Percentiles rank a stretch among this genome's conserved stretches.
phyloP scores from a whole-genome alignment of 2,113 vertebrate genomes.

The Upupa epops region DNA sequence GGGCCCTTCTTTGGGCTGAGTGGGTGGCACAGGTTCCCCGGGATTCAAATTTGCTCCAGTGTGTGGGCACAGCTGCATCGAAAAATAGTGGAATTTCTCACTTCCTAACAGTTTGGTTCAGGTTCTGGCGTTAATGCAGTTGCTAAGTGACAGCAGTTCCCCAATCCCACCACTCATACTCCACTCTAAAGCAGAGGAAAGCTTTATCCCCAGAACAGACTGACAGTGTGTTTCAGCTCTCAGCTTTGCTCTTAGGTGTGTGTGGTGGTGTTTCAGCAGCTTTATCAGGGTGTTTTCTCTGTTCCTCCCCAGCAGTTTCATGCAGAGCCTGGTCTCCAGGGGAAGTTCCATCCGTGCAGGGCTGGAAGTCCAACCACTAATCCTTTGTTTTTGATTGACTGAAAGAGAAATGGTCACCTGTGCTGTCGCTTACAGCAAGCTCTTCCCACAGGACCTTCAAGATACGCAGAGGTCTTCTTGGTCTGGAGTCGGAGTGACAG shows the following conservation, averaged over 20 bases:
- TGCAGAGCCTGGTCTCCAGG: background rate
- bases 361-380: fast-evolving
- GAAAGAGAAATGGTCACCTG: background rate
- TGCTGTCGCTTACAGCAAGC: background rate
- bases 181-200: background rate
- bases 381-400: background rate
- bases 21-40: background rate
- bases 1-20: background rate
- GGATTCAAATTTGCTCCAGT: background rate
- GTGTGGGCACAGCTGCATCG: background rate
- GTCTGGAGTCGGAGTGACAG: background rate
- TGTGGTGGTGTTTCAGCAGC: background rate
- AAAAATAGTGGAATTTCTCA: background rate
- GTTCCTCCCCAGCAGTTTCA: background rate
- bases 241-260: background rate
- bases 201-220: background rate
- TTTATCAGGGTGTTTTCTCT: background rate
- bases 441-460: background rate
- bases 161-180: fast-evolving
- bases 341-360: background rate
- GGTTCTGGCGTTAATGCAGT: background rate
- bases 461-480: background rate
- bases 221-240: background rate
- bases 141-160: background rate
- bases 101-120: background rate